Evolutionary conservation across 2,113 vertebrate genomes (phyloP).

Genomic region (Festucalex cinctus): DNA sequence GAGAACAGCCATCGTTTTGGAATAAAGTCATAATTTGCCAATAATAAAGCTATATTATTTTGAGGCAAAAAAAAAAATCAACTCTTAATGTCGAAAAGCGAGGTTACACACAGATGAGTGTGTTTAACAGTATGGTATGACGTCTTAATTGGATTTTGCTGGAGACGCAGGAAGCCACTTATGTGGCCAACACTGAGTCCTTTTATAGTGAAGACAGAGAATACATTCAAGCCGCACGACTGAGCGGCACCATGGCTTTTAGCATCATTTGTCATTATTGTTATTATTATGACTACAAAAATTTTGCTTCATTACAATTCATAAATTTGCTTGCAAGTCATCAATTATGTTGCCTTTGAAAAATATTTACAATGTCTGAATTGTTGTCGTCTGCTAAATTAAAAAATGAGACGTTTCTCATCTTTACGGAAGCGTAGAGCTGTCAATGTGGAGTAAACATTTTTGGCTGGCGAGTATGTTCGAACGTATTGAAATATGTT

Average conservation of each 20-base stretch:
- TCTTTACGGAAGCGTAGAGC: no score
- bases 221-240: conserved; percentile 3
- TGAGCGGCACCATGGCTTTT: background rate
- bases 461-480: no score
- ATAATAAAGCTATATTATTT: background rate
- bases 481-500: no score
- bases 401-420: no score
- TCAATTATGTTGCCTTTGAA: no score
- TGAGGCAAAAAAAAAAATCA: background rate
- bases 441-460: no score
- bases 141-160: conserved; percentile 55
- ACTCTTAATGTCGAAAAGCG: background rate
- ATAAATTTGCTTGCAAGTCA: no score
- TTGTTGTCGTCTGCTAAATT: no score
- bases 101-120: conserved; percentile 14
- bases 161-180: conserved; percentile 48
- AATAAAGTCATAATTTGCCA: background rate
- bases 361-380: no score
- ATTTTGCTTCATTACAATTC: no score
- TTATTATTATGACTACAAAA: no score
- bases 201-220: conserved; percentile 18
- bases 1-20: no score
- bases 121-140: conserved; percentile 35
- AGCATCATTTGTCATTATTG: background rate
- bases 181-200: conserved; percentile 32